Conservation (phyloP, 2,113 vertebrate species). For the Accipiter virgatus region DNA sequence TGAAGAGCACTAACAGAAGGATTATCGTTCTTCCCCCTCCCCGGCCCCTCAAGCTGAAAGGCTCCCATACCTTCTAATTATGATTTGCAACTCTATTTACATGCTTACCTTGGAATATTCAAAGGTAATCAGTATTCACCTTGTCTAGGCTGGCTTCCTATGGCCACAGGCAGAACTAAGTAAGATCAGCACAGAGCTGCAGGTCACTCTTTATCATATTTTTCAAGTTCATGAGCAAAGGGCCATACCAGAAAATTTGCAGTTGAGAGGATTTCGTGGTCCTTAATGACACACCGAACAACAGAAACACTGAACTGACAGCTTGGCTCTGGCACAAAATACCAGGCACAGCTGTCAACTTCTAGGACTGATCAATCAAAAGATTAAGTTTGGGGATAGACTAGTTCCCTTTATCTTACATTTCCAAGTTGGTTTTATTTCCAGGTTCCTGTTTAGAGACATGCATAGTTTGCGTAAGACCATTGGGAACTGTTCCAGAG, state of each 20-base stretch:
- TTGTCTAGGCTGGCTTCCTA: neutral
- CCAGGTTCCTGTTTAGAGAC: neutral
- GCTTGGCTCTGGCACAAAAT: neutral
- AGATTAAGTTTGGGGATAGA: neutral
- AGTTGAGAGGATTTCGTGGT: neutral
- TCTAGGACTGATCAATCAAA: neutral
- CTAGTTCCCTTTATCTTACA: neutral
- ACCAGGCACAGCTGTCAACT: neutral
- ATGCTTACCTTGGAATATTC: neutral
- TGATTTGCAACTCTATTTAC: neutral
- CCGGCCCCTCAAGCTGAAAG: neutral
- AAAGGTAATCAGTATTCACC: neutral
- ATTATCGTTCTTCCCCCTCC: neutral
- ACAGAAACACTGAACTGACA: neutral
- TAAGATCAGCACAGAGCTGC: neutral
- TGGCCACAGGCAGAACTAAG: neutral
- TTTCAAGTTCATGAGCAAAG: neutral
- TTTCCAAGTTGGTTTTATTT: neutral
- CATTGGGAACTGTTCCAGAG: neutral
- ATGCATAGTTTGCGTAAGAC: neutral
- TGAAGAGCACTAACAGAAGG: neutral
- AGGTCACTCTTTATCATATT: neutral
- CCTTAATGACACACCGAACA: neutral
- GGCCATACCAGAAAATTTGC: neutral
- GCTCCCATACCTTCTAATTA: neutral